These are phyloP conservation scores for Coccyzus lansbergi DNA, from an alignment of 2,797 vertebrate species.

Conservation along the genomic window DNA sequence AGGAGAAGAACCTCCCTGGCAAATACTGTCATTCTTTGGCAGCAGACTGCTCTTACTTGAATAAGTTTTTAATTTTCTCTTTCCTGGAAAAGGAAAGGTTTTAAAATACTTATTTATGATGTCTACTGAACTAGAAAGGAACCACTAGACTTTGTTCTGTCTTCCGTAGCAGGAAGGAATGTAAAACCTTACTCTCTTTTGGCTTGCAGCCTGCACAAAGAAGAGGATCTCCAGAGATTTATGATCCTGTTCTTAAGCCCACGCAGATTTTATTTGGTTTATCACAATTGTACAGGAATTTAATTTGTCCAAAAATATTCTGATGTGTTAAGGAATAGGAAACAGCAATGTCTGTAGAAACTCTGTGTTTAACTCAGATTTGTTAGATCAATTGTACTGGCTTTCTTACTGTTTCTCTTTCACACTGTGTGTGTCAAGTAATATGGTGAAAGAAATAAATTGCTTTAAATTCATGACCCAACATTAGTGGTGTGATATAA, in stretches of 20 bases:
- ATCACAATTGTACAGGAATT: not conserved
- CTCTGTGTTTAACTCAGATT: not conserved
- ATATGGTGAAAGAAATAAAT: not conserved
- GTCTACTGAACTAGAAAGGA: not conserved
- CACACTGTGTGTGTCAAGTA: not conserved
- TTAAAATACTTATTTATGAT: not conserved
- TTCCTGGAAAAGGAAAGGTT: not conserved
- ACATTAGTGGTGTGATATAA: not conserved
- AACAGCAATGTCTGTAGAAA: not conserved
- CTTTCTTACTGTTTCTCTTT: not conserved
- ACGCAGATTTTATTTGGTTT: not conserved
- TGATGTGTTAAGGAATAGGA: not conserved
- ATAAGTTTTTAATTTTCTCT: not conserved
- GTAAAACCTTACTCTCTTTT: not conserved
- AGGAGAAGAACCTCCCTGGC: not conserved
- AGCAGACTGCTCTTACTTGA: not conserved
- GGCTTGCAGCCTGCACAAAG: not conserved
- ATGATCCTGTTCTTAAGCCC: not conserved
- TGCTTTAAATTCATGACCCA: not conserved
- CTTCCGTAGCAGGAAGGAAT: not conserved
- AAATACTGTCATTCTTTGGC: not conserved
- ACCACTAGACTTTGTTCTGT: not conserved
- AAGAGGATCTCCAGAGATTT: not conserved
- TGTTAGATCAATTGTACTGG: not conserved
- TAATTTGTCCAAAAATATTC: not conserved